A percentile compares a stretch with the other conserved stretches of the same genome.
Evolutionary conservation across 2,797 vertebrate species (phyloP).

Genomic region (Sebastes paucispinis): DNA sequence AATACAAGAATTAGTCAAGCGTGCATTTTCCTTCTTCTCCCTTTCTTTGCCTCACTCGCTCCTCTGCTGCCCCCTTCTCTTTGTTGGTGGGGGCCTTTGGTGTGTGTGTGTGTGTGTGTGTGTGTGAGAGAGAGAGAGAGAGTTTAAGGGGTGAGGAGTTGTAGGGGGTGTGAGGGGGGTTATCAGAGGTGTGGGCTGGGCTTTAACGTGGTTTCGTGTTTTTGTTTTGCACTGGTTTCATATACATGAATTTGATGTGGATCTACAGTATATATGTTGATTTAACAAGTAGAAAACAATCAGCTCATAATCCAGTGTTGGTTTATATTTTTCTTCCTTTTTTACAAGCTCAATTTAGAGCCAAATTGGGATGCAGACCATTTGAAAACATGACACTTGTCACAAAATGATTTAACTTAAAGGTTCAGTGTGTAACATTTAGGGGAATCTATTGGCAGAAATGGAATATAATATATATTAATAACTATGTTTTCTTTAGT

Average conservation of each 20-base stretch:
- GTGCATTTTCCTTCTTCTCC: slow-evolving; percentile 71
- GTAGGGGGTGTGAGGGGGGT: background rate
- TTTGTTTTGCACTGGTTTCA: background rate
- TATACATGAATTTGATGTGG: background rate
- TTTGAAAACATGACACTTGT: background rate
- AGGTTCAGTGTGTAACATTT: too few species aligned
- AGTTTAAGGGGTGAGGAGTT: slow-evolving; percentile 27
- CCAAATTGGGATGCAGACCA: background rate
- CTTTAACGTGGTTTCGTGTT: background rate
- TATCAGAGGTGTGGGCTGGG: slow-evolving; percentile 18
- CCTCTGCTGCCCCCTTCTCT: slow-evolving; percentile 56
- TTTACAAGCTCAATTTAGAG: background rate
- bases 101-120: slow-evolving; percentile 21
- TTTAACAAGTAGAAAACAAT: background rate
- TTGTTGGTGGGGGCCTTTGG: slow-evolving; percentile 61
- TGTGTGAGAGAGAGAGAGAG: background rate
- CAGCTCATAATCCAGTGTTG: background rate
- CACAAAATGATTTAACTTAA: background rate
- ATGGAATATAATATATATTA: too few species aligned
- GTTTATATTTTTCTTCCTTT: too few species aligned
- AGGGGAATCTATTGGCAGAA: too few species aligned
- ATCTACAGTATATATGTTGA: background rate
- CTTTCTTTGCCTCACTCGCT: slow-evolving; percentile 56
- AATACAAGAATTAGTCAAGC: slow-evolving; percentile 78
- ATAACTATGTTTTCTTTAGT: too few species aligned